Evolutionary conservation across 2,797 vertebrate genomes (phyloP), one percentile per base, ranked within the genome.

Genomic region (Enteromius treurensis): DNA sequence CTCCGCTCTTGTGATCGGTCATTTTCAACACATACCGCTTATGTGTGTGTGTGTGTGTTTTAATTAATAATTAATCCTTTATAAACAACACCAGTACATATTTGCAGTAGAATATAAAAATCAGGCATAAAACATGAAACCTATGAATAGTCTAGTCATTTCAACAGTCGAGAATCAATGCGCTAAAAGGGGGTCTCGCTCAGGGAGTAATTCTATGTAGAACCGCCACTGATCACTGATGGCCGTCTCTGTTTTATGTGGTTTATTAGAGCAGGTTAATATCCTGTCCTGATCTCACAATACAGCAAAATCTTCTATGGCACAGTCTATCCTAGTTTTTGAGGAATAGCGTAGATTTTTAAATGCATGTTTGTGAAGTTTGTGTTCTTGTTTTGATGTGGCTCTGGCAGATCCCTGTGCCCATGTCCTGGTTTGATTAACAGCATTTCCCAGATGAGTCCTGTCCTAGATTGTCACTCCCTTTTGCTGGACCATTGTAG

Each of bases 361-460:
- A 60, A 42, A 62, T 37, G 21, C n/a, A 29, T 17, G 29, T 23
- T 37, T 79, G 29, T 14, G 17, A 34, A 37, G 21, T 14, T 32
- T 47, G 42, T 32, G 51, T 45, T 55, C 34, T 80, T 80, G 78
- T 69, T 58, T 70, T 45, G 32, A 53, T 68, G 65, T 70, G 34
- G 9, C n/a, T 58, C 9, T 60, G 5, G 67, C 17, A 45, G 51
- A 70, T 83, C 82, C 65, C 42, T 26, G 42, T 13, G 32, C 29
- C 65, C 42, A 5, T 79, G 82, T 79, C 76, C 82, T 79, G 77
- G 68, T 84, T 79, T 79, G 26, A 79, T 21, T 37, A 51, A 53
- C 55, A 53, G 69, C n/a, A 2, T 60, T 47, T 81, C 79, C 69
- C 53, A 65, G 13, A 58, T 68, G 76, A 49, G 3, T 70, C 49